Conservation (phyloP, 1,140 invertebrate species). For the Drosophila obscura region DNA sequence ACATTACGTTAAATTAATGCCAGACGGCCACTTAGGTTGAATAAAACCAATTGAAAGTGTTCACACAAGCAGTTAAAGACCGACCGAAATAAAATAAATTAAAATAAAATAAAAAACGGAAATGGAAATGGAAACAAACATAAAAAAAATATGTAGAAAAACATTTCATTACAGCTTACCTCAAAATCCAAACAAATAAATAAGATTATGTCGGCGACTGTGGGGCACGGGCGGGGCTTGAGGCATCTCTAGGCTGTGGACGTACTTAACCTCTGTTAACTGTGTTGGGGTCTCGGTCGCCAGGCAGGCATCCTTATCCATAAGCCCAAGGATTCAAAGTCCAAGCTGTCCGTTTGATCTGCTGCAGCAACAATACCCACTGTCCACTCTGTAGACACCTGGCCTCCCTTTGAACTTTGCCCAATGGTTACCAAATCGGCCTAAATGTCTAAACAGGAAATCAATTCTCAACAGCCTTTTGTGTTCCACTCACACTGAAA, state of each 20-base stretch:
- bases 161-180: conserved; percentile 33
- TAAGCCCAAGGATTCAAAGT: conserved; percentile 40
- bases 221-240: background rate
- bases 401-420: conserved; percentile 39
- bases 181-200: conserved; percentile 34
- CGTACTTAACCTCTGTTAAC: conserved; percentile 46
- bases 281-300: background rate
- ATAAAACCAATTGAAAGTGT: conserved; percentile 64
- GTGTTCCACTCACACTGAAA: conserved; percentile 19
- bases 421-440: conserved; percentile 51
- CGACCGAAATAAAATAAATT: conserved; percentile 41
- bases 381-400: conserved; percentile 27
- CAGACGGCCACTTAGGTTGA: conserved; percentile 60
- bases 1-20: conserved; percentile 56
- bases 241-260: conserved; percentile 1
- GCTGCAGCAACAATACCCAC: conserved; percentile 17
- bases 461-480: conserved; percentile 69
- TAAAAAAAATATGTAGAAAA: conserved; percentile 7
- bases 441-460: conserved; percentile 74
- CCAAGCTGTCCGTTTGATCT: conserved; percentile 62
- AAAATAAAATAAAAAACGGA: conserved; percentile 7
- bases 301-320: conserved; percentile 23
- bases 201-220: conserved; percentile 19
- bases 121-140: too few species aligned
- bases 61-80: conserved; percentile 34